Conservation (phyloP, 2,113 vertebrate species). For the Dicentrarchus labrax region DNA sequence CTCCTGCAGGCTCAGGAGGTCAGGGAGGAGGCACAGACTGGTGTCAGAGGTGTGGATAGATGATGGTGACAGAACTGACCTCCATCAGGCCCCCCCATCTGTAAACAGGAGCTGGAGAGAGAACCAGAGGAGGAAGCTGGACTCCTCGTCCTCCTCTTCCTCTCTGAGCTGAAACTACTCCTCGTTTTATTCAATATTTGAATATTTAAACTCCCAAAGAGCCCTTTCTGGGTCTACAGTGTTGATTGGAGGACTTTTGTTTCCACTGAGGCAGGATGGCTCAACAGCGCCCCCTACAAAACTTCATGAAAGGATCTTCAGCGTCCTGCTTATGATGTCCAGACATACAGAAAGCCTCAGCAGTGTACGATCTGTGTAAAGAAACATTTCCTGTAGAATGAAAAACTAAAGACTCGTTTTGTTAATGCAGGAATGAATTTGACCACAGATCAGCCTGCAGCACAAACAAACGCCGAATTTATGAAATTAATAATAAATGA, state of each 20-base stretch:
- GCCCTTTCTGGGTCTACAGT: neutral
- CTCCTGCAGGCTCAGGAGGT: conserved; percentile 7
- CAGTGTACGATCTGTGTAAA: too few relatives aligned
- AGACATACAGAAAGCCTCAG: too few relatives aligned
- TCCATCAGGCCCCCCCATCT: conserved; percentile 11
- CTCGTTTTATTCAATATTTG: neutral
- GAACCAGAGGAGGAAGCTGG: conserved; percentile 28
- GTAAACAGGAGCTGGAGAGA: conserved; percentile 28
- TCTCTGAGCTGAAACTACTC: conserved; percentile 17
- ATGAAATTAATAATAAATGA: too few relatives aligned
- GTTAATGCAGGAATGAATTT: neutral
- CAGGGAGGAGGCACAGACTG: conserved; percentile 34
- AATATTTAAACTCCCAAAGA: neutral
- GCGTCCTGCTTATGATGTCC: too few relatives aligned
- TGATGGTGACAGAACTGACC: conserved; percentile 30
- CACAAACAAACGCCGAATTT: neutral
- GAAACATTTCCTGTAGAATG: too few relatives aligned
- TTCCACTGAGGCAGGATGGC: neutral
- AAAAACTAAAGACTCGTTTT: too few relatives aligned
- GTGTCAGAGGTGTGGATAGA: conserved; percentile 31
- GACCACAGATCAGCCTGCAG: neutral
- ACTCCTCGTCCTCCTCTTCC: conserved; percentile 8
- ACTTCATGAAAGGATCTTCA: too few relatives aligned
- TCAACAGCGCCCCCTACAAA: too few relatives aligned
- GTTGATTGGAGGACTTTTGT: neutral